Base-by-base conservation (phyloP, 2,797 vertebrate species). In the Muraenolepis orangiensis region DNA sequence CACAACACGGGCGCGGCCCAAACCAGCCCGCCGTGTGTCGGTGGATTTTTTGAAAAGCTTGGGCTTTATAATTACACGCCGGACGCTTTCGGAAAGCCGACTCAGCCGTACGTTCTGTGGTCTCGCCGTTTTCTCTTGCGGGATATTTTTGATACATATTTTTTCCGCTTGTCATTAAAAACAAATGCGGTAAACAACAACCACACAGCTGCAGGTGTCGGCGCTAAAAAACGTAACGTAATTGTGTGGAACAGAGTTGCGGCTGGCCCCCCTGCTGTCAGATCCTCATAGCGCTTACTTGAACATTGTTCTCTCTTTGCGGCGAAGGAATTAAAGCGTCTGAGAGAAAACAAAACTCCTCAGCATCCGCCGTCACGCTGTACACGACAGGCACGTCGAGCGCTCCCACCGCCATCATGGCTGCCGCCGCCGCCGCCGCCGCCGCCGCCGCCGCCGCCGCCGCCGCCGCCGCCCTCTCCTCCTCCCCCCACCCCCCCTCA, bases 261-360 rank as follows among this genome's bases (percentile, higher is more conserved):
- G 2, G 16, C 18, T 3, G 16, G 74, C 75, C 75, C 31, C 8
- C 75, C 31, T 6, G 38, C 10, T 68, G 57, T 77, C 80, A 67
- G 72, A 74, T 80, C 76, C 34, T 16, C 57, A 72, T 78, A 84
- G 83, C 20, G 74, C 71, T 85, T 87, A 84, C 83, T 78, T 88
- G 83, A 89, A 87, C 82, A 85, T 38, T 71, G 76, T 81, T 83
- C 81, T 79, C 82, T 79, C 82, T 74, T 66, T 88, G 82, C 80
- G n/a, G 32, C 3, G 11, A 78, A 82, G 76, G 69, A 86, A 87
- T 88, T 84, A 90, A 76, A 86, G 82, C 87, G 84, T 89, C 82
- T 89, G 83, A 90, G 84, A 89, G 86, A 79, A 85, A 85, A 82
- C 81, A 81, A 78, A 83, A 75, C 84, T 91, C 80, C 70, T 86